phyloP scores from a whole-genome alignment of 2,113 vertebrate species.

The Terrapene triunguis region DNA sequence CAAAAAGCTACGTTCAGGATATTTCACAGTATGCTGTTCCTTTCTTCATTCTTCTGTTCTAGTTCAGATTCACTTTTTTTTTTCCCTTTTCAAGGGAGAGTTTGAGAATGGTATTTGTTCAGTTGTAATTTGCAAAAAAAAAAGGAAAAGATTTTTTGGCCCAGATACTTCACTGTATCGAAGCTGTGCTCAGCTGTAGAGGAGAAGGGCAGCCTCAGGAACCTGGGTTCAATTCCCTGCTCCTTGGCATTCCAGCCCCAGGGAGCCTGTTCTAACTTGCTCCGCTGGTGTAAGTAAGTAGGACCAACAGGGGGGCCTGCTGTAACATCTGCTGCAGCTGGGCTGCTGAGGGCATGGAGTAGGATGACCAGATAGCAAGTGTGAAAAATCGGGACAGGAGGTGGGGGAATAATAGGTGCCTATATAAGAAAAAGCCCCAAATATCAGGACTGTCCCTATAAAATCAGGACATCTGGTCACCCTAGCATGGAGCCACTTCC shows the following conservation, averaged over 20 bases:
- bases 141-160: no score
- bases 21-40: neutral
- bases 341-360: neutral
- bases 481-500: neutral
- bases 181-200: neutral
- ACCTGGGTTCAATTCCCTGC: neutral
- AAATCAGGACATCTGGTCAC: no score
- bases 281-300: neutral
- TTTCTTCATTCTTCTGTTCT: neutral
- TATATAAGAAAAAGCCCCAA: no score
- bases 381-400: no score
- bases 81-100: neutral
- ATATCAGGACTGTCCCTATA: no score
- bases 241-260: neutral
- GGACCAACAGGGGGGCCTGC: neutral
- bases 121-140: neutral
- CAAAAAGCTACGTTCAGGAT: neutral
- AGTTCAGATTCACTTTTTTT: neutral
- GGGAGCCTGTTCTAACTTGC: neutral
- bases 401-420: no score
- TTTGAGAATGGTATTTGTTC: neutral
- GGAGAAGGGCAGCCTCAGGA: neutral
- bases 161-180: neutral
- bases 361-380: no score
- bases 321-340: neutral